Conservation (phyloP, 2,888 invertebrate species). For the Tachina lurida region DNA sequence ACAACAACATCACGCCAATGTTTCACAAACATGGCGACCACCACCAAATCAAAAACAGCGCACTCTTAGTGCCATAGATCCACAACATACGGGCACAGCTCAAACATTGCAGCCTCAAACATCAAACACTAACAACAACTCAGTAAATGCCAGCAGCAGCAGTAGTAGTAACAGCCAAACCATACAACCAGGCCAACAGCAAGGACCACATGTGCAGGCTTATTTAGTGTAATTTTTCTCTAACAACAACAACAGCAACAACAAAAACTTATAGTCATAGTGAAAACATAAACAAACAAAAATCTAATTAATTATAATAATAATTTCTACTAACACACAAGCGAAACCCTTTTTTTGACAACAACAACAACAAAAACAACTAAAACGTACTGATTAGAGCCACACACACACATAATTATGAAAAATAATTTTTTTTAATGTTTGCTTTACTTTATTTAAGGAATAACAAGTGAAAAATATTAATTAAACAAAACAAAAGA, state of each 20-base stretch:
- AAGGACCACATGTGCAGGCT: constrained; percentile 83
- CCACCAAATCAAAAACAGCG: constrained; percentile 79
- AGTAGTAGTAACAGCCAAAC: constrained; percentile 73
- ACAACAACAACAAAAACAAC: constrained; percentile 52
- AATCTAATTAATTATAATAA: constrained; percentile 29
- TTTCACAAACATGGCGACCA: constrained; percentile 84
- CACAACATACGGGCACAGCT: constrained; percentile 53
- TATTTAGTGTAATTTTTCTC: constrained; percentile 80
- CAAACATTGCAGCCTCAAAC: constrained; percentile 66
- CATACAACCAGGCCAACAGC: constrained; percentile 78
- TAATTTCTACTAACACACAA: constrained; percentile 62
- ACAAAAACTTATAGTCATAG: constrained; percentile 68
- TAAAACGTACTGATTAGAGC: constrained; percentile 63
- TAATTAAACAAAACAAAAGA: constrained; percentile 34
- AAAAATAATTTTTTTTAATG: constrained; percentile 50
- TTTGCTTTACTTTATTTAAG: constrained; percentile 57
- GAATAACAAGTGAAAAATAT: constrained; percentile 24
- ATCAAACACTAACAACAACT: constrained; percentile 66
- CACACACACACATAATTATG: constrained; percentile 28
- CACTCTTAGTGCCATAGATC: constrained; percentile 65
- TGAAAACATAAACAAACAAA: constrained; percentile 53
- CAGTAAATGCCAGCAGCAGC: constrained; percentile 74
- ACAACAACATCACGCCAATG: constrained; percentile 72
- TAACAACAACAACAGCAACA: constrained; percentile 61
- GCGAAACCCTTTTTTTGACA: constrained; percentile 40